Conservation (phyloP, 2,797 vertebrate genomes). For the Manis javanica region DNA sequence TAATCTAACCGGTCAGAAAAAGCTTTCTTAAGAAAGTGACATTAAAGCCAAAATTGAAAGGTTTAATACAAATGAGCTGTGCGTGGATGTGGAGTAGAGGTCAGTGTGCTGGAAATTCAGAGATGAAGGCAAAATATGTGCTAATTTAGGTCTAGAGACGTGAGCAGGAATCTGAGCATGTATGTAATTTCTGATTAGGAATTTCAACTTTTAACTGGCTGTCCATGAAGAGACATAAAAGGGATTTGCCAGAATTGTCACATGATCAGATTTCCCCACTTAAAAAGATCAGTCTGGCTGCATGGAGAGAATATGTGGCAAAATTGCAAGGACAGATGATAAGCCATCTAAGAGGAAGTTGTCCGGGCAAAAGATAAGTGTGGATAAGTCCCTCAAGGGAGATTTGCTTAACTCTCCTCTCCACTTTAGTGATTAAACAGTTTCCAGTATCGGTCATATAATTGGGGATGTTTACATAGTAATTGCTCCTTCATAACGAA, state of each 20-base stretch:
- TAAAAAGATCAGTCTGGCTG: neutral
- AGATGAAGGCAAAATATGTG: neutral
- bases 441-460: neutral
- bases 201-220: neutral
- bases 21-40: neutral
- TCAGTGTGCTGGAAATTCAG: neutral
- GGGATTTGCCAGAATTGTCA: neutral
- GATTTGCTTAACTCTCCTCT: neutral
- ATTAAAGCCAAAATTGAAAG: neutral
- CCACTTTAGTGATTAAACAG: neutral
- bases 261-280: neutral
- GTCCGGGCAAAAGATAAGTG: neutral
- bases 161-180: neutral
- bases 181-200: neutral
- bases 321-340: neutral
- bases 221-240: neutral
- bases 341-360: neutral
- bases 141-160: neutral
- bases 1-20: neutral
- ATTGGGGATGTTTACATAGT: neutral
- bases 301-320: neutral
- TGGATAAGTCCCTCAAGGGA: neutral
- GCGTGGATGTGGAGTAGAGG: neutral
- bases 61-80: neutral
- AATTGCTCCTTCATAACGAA: slow-evolving; percentile 1